These are phyloP conservation scores for Drosophila ezoana DNA, from an alignment of 2,888 invertebrate species.

Conservation along the genomic window DNA sequence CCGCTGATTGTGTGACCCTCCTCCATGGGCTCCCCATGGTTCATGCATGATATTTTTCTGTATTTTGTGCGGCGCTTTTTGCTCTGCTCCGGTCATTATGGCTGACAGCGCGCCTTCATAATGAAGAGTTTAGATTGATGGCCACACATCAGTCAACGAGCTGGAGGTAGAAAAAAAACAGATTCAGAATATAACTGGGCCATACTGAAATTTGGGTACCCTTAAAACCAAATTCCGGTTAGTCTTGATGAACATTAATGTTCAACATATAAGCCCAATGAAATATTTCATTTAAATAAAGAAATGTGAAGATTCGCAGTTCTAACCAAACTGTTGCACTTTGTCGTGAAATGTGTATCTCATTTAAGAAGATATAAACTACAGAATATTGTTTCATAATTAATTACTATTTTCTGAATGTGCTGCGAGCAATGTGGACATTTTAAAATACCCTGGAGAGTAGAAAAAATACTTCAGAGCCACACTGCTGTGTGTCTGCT, in stretches of 20 bases:
- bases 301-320: too few relatives aligned
- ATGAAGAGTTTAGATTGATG: slow-evolving; percentile 81
- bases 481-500: slow-evolving; percentile 32
- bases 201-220: slow-evolving; percentile 20
- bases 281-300: too few relatives aligned
- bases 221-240: not conserved
- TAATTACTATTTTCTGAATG: too few relatives aligned
- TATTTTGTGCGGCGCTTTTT: slow-evolving; percentile 52
- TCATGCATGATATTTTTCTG: slow-evolving; percentile 50
- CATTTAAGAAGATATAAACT: too few relatives aligned
- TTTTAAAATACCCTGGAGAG: not conserved
- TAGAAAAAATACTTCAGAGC: not conserved
- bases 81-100: slow-evolving; percentile 74
- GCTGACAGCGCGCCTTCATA: slow-evolving; percentile 79
- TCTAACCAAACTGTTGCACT: too few relatives aligned
- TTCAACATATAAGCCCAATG: not conserved
- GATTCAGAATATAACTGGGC: not conserved
- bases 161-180: slow-evolving; percentile 16
- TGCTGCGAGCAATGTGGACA: not conserved
- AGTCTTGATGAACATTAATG: not conserved
- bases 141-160: slow-evolving; percentile 74
- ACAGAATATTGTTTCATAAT: too few relatives aligned
- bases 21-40: slow-evolving; percentile 9
- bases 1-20: slow-evolving; percentile 69
- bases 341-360: too few relatives aligned